Evolutionary conservation across 2,113 vertebrate species (phyloP).

Genomic region (Phylloscopus whistleri): DNA sequence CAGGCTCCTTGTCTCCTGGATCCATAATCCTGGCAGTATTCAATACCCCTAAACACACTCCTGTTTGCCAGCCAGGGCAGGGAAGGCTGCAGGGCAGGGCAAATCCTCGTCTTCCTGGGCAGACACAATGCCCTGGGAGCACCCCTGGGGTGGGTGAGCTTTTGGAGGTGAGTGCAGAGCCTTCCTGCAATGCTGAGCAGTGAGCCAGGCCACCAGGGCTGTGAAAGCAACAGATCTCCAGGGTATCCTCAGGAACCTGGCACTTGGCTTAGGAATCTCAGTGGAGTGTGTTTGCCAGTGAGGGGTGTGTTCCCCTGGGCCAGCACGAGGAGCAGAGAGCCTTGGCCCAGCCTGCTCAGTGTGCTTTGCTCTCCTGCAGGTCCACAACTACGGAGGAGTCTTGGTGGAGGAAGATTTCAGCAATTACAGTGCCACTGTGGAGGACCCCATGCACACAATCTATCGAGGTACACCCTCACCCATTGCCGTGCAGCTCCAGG

Average conservation of each 20-base stretch:
- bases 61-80: neutral
- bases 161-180: neutral
- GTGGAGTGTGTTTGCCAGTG: neutral
- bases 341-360: neutral
- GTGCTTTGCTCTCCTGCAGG: conserved; percentile 62
- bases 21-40: neutral
- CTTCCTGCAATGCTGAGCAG: neutral
- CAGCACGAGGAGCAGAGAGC: neutral
- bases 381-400: conserved; percentile 81
- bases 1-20: neutral
- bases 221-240: neutral
- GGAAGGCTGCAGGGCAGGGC: neutral
- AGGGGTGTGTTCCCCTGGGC: neutral
- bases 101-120: neutral
- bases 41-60: neutral
- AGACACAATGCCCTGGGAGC: neutral
- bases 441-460: conserved; percentile 82
- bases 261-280: neutral
- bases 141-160: neutral
- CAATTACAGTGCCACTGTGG: conserved; percentile 86
- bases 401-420: conserved; percentile 88
- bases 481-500: neutral
- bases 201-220: neutral
- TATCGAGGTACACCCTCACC: conserved; percentile 82
- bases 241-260: neutral